Evolutionary conservation across 2,797 vertebrate species (phyloP).

Genomic region (Lepilemur septentrionalis): DNA sequence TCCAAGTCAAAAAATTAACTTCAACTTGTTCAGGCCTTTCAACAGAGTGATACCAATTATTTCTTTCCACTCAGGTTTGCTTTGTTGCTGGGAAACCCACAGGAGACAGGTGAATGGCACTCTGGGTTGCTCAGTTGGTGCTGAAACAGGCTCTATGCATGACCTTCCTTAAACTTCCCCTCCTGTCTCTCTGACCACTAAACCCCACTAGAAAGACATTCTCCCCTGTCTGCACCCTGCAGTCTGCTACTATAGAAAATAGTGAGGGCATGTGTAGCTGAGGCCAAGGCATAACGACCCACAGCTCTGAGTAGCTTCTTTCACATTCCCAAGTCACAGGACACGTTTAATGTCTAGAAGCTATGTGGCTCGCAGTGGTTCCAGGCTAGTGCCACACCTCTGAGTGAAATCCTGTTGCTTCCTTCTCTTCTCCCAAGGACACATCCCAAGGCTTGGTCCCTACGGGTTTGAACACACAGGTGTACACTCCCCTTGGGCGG

Average conservation of each 20-base stretch:
- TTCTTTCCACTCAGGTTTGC: slow-evolving; percentile 22
- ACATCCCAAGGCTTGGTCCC: background rate
- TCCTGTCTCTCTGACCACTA: background rate
- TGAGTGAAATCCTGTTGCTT: background rate
- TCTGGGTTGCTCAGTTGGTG: background rate
- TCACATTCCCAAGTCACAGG: background rate
- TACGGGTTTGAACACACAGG: background rate
- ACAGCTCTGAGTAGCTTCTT: background rate
- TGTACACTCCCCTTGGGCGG: no score
- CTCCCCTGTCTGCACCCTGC: background rate
- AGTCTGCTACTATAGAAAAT: background rate
- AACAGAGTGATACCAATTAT: background rate
- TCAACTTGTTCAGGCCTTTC: slow-evolving; percentile 22
- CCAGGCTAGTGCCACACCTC: background rate
- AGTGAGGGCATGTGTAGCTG: background rate
- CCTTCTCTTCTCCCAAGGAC: background rate
- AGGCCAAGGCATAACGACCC: background rate
- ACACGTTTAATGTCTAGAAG: background rate
- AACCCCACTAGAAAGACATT: background rate
- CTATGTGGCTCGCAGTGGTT: background rate
- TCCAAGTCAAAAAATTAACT: slow-evolving; percentile 5
- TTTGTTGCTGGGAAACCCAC: slow-evolving; percentile 38
- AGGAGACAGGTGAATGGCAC: background rate
- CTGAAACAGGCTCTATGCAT: background rate
- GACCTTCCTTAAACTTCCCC: background rate